Percentiles rank a stretch among this genome's conserved stretches.
These are phyloP conservation scores for Trichonephila inaurata DNA, from an alignment of 1,140 invertebrate species.

Conservation along the genomic window DNA sequence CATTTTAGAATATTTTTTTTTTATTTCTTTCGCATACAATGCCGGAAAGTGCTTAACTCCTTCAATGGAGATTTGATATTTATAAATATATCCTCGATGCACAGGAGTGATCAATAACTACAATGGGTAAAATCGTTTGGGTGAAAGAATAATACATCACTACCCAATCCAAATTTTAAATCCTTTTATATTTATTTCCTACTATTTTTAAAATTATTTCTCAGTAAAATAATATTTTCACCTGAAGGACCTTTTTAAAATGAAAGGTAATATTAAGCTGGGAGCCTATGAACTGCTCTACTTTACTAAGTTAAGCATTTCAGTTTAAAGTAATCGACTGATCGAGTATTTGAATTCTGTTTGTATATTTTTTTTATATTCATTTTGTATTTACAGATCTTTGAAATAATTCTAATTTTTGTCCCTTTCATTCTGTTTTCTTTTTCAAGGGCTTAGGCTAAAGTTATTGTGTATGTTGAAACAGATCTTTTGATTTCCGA, in stretches of 20 bases:
- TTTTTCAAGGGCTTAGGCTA: background rate
- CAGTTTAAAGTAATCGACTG: conserved; percentile 64
- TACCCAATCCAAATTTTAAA: conserved; percentile 64
- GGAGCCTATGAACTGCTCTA: conserved; percentile 44
- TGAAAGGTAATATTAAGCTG: conserved; percentile 65
- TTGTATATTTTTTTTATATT: conserved; percentile 12
- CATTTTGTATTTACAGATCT: conserved; percentile 37
- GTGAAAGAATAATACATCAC: conserved; percentile 56
- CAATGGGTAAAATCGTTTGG: conserved; percentile 48
- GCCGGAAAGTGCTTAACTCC: conserved; percentile 29
- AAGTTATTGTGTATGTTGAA: conserved; percentile 56
- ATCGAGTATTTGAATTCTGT: conserved; percentile 1
- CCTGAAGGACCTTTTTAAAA: conserved; percentile 53
- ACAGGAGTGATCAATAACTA: conserved; percentile 41
- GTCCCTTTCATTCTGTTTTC: background rate
- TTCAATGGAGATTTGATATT: conserved; percentile 8
- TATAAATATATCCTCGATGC: conserved; percentile 66
- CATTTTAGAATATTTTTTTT: too few species aligned
- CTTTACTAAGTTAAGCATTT: conserved; percentile 37
- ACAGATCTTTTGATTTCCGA: conserved; percentile 29
- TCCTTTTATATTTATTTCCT: conserved; percentile 25
- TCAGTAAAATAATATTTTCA: conserved; percentile 60
- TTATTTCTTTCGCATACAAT: too few species aligned
- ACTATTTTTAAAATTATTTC: background rate
- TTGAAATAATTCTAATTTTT: conserved; percentile 23